Evolutionary conservation across 53 echinoderm and acorn worm species (phyloP).

Genomic region (Holothuria leucospilota): DNA sequence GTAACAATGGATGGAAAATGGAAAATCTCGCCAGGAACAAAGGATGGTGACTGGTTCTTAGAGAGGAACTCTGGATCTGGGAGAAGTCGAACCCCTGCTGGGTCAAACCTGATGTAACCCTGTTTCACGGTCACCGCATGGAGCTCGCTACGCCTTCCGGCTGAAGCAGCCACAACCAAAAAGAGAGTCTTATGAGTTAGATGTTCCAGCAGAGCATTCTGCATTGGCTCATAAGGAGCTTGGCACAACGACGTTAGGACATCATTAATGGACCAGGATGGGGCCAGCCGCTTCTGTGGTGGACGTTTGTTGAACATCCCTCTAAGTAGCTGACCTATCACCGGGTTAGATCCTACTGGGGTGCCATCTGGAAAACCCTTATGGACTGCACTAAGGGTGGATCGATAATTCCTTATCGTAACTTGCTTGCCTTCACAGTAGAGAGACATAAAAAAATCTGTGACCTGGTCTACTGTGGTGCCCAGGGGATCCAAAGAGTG

Average conservation of each 20-base stretch:
- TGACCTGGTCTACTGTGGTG: not conserved
- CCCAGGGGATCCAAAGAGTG: too few relatives aligned
- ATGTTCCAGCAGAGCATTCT: not conserved
- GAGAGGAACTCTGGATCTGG: too few relatives aligned
- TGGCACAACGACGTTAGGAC: not conserved
- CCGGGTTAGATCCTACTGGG: not conserved
- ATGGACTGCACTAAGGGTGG: not conserved
- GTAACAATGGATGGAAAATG: not conserved
- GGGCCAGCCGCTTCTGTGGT: not conserved
- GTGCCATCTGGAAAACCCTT: not conserved
- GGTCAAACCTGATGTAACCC: not conserved
- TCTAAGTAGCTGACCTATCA: not conserved
- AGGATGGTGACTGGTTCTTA: conserved; percentile 16
- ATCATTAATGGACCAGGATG: not conserved
- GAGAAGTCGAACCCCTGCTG: not conserved
- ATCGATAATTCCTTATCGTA: not conserved
- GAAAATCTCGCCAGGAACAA: not conserved
- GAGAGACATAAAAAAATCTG: not conserved
- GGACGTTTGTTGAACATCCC: not conserved
- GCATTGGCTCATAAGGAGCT: not conserved
- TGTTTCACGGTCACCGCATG: not conserved
- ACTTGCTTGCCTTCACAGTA: not conserved
- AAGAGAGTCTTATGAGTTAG: not conserved
- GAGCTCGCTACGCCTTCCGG: not conserved
- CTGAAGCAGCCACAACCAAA: not conserved